phyloP scores from a whole-genome alignment of 2,797 vertebrate species.

The Sardinella longiceps region DNA sequence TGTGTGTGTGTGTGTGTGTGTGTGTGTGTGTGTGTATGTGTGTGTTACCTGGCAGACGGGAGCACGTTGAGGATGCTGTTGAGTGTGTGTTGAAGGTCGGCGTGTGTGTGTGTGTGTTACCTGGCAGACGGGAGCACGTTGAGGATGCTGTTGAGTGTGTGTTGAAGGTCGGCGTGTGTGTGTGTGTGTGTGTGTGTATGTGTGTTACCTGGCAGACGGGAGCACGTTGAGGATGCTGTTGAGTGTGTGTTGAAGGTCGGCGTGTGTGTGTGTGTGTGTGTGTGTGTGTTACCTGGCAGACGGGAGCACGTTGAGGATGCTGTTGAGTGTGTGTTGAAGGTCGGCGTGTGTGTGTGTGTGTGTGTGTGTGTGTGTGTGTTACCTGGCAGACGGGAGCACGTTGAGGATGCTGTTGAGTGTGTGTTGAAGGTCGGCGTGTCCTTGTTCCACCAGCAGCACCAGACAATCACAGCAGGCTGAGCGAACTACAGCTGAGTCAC shows the following conservation, averaged over 20 bases:
- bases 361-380: constrained; percentile 47
- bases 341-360: constrained; percentile 29
- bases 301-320: constrained; percentile 88
- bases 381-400: constrained; percentile 91
- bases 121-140: too few species aligned
- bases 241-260: constrained; percentile 76
- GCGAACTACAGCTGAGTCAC: constrained; percentile 78
- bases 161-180: constrained; percentile 26
- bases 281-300: constrained; percentile 82
- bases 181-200: constrained; percentile 38
- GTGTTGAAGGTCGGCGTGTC: constrained; percentile 83
- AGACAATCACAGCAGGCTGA: constrained; percentile 87
- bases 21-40: neutral
- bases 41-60: too few species aligned
- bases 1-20: neutral
- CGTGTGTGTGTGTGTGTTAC: too few species aligned
- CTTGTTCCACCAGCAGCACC: constrained; percentile 87
- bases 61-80: too few species aligned
- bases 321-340: constrained; percentile 82
- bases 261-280: constrained; percentile 31
- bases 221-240: constrained; percentile 87
- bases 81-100: too few species aligned
- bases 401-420: constrained; percentile 87
- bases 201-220: constrained; percentile 86
- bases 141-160: constrained; percentile 26